Evolutionary conservation across 2,888 invertebrate genomes (phyloP), one percentile per base, ranked within the genome.

Genomic region (Chesias legatella): DNA sequence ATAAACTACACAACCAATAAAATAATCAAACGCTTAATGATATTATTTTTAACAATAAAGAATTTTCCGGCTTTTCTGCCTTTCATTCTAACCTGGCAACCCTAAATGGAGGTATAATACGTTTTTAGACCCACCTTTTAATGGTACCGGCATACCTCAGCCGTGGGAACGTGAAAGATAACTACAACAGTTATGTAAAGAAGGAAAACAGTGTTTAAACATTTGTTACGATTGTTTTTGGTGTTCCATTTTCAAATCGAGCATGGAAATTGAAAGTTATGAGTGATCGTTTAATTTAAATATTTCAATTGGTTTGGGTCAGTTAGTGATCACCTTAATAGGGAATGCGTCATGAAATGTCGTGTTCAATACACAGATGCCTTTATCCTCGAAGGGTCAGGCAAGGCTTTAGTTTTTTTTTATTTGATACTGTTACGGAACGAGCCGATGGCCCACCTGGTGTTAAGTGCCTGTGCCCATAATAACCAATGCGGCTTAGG

Each of bases 91-190:
- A 11, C n/a, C 22, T n/a, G 10, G 29, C 45, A 33, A 28, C 40
- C 34, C 45, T 52, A 51, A 52, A 48, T 40, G 47, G 32, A 24
- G 44, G 51, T 48, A 48, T 54, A 51, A 54, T 54, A 52, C 37
- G 50, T 52, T 55, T 49, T 55, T 52, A 55, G 54, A 55, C 48
- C 43, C 50, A 49, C 49, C 50, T 57, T 60, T 57, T 64, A 56
- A 52, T 50, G 48, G 47, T 32, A 44, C 43, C 41, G 42, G 53
- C 69, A 67, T 73, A 66, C 75, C 66, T 48, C 40, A 23, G 59
- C 58, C 82, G 83, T 84, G 83, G 76, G 83, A 84, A 82, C 65
- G 45, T 51, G 47, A 44, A 38, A 72, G 76, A 77, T 80, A 78
- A 67, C 60, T 38, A 39, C 47, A 43, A 69, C 76, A 65, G 79